phyloP scores from a whole-genome alignment of 2,113 vertebrate species.

The Nothocercus julius region DNA sequence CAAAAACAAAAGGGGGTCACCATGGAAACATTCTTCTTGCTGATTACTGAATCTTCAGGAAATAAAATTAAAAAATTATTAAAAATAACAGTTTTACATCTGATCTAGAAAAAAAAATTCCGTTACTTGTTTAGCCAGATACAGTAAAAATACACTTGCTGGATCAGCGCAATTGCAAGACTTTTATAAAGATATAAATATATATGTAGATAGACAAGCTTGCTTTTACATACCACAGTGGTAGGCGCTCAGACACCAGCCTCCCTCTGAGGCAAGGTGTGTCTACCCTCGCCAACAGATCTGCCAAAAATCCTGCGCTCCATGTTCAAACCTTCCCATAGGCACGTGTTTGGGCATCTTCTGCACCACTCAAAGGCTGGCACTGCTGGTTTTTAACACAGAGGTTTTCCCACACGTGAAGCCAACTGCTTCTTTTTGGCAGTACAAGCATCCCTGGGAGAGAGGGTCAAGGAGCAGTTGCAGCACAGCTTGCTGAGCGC shows the following conservation, averaged over 20 bases:
- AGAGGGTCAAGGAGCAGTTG: not conserved
- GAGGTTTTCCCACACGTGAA: not conserved
- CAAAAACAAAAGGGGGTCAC: not conserved
- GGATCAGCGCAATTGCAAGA: not conserved
- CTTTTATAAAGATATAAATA: not conserved
- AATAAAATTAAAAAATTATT: not conserved
- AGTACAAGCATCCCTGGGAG: not conserved
- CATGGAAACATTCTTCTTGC: not conserved
- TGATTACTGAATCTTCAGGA: not conserved
- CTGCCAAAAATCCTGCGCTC: not conserved
- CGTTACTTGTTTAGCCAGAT: not conserved
- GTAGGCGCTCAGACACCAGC: not conserved
- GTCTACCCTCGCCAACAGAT: conserved; percentile 4
- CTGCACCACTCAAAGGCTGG: not conserved
- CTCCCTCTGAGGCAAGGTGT: conserved; percentile 33
- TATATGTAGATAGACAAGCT: not conserved
- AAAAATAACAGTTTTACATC: not conserved
- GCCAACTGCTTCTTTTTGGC: not conserved
- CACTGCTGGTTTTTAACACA: not conserved
- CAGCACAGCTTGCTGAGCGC: not conserved
- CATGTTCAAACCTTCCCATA: not conserved
- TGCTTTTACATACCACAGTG: not conserved
- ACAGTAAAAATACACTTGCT: not conserved
- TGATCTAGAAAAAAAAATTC: not conserved
- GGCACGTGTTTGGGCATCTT: not conserved